These are phyloP conservation scores for Petrocephalus microphthalmus DNA, from an alignment of 2,113 vertebrate genomes.

Conservation along the genomic window DNA sequence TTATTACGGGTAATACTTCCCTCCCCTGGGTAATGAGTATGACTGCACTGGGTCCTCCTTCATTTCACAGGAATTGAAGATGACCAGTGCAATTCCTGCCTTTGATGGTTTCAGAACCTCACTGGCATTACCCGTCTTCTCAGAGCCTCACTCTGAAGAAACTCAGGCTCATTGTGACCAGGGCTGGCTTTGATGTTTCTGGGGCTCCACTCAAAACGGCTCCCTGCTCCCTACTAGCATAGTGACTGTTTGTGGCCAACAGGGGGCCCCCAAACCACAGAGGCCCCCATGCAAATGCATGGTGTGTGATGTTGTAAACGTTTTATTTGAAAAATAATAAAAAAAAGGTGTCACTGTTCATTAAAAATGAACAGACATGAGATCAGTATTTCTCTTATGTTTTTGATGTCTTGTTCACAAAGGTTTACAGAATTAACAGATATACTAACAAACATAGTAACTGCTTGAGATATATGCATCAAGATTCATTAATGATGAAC, in stretches of 20 bases:
- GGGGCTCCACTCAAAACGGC: background rate
- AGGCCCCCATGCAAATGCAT: background rate
- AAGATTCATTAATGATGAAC: too few species aligned
- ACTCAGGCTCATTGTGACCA: background rate
- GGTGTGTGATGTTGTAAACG: background rate
- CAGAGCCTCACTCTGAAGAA: background rate
- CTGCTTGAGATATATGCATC: too few species aligned
- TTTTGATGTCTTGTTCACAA: too few species aligned
- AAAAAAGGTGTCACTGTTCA: too few species aligned
- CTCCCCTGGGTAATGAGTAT: background rate
- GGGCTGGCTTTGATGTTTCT: background rate
- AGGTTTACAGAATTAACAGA: too few species aligned
- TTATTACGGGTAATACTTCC: background rate
- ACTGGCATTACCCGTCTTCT: background rate
- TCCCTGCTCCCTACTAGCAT: background rate
- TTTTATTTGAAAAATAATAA: too few species aligned
- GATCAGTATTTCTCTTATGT: too few species aligned
- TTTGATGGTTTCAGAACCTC: background rate
- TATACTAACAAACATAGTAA: too few species aligned
- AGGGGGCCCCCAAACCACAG: background rate
- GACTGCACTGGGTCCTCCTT: background rate
- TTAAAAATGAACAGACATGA: too few species aligned
- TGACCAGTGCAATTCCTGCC: background rate
- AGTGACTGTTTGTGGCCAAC: background rate
- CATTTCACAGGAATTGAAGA: background rate